These are phyloP conservation scores for Erynnis tages DNA, from an alignment of 2,888 invertebrate species.

Conservation along the genomic window DNA sequence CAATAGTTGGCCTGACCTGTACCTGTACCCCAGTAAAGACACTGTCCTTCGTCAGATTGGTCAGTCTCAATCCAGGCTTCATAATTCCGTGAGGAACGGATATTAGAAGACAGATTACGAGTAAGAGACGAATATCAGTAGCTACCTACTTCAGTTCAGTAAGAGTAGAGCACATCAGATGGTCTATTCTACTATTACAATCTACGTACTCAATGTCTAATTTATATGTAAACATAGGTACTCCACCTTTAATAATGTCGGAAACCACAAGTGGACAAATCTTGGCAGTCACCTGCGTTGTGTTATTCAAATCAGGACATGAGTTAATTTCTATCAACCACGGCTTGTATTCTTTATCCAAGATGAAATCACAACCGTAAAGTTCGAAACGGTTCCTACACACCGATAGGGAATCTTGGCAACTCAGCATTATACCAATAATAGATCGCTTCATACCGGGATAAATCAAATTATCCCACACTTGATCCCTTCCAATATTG, in stretches of 20 bases:
- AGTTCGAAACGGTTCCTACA: slow-evolving; percentile 91
- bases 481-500: slow-evolving; percentile 78
- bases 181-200: not conserved
- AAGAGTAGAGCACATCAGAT: too few species aligned
- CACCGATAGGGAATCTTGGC: slow-evolving; percentile 86
- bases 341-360: slow-evolving; percentile 91
- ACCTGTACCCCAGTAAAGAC: too few species aligned
- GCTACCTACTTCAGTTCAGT: too few species aligned
- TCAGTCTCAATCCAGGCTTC: too few species aligned
- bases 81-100: too few species aligned
- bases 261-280: slow-evolving; percentile 91
- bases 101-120: too few species aligned
- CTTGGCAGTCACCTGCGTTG: slow-evolving; percentile 90
- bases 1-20: too few species aligned
- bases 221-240: not conserved
- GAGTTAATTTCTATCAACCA: slow-evolving; percentile 97
- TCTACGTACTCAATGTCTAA: not conserved
- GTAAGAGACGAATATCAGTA: too few species aligned
- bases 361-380: slow-evolving; percentile 96
- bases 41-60: too few species aligned
- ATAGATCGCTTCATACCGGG: slow-evolving; percentile 93
- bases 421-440: slow-evolving; percentile 89
- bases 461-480: slow-evolving; percentile 89
- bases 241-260: slow-evolving; percentile 91
- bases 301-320: slow-evolving; percentile 90